phyloP scores from a whole-genome alignment of 2,113 vertebrate species.

The Raja brachyura region DNA sequence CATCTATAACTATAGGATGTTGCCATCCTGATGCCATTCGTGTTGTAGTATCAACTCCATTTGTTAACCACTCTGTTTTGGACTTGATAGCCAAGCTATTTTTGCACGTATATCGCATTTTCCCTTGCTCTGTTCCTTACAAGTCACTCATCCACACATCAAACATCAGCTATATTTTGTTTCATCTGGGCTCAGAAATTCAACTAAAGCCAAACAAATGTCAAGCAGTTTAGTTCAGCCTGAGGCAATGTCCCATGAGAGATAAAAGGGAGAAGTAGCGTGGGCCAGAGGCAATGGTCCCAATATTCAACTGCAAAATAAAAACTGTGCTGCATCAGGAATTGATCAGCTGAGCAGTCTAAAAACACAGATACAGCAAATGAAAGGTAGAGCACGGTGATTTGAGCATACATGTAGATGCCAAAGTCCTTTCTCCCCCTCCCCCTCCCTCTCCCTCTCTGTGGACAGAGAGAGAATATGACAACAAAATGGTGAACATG shows the following conservation, averaged over 20 bases:
- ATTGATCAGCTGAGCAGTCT: background rate
- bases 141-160: background rate
- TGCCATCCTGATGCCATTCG: background rate
- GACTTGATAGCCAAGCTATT: background rate
- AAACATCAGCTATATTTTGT: background rate
- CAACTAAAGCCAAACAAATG: background rate
- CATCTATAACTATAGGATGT: background rate
- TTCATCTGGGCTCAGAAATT: background rate
- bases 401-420: background rate
- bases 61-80: background rate
- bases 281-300: background rate
- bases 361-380: background rate
- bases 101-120: background rate
- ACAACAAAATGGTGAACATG: background rate
- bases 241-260: too few relatives aligned
- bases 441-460: background rate
- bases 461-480: too few relatives aligned
- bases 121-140: background rate
- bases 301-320: background rate
- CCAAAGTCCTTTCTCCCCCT: too few relatives aligned
- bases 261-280: background rate
- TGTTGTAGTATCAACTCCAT: background rate
- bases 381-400: background rate
- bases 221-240: background rate
- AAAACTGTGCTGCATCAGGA: background rate